These are phyloP conservation scores for Oryzias melastigma DNA, from an alignment of 2,113 vertebrate genomes.

Conservation along the genomic window DNA sequence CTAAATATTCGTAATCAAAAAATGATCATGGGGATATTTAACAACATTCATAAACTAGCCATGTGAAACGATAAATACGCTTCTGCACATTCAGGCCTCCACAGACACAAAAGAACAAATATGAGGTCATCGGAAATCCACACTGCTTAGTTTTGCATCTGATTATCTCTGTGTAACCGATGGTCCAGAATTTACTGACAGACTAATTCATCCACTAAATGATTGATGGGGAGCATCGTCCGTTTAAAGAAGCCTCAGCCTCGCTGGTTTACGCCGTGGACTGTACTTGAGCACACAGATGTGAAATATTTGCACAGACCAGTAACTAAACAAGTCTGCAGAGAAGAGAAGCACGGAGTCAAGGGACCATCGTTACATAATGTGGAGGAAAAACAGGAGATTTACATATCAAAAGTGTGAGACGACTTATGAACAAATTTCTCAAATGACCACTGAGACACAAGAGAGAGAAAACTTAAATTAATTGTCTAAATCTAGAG, in stretches of 20 bases:
- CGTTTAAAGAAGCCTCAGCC: slow-evolving; percentile 1
- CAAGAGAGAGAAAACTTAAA: too few species aligned
- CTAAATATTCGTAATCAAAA: too few species aligned
- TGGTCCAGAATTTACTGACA: slow-evolving; percentile 8
- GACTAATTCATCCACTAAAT: slow-evolving; percentile 2
- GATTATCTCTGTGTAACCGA: slow-evolving; percentile 13
- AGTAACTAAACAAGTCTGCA: too few species aligned
- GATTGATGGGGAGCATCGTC: slow-evolving; percentile 29
- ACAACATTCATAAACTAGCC: too few species aligned
- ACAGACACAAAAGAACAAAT: background rate
- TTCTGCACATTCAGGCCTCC: background rate
- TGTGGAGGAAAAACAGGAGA: too few species aligned
- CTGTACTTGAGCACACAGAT: background rate
- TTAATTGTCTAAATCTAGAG: too few species aligned
- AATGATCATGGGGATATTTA: too few species aligned
- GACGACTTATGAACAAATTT: too few species aligned
- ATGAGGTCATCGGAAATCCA: background rate
- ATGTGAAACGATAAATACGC: background rate
- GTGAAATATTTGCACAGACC: background rate
- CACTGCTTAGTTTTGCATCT: slow-evolving; percentile 1
- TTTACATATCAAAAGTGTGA: too few species aligned
- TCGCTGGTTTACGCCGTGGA: background rate
- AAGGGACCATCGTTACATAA: too few species aligned
- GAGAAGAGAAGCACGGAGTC: too few species aligned
- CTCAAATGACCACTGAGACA: too few species aligned